Base-by-base conservation (phyloP, 2,888 invertebrate species). In the Meghimatium bilineatum region DNA sequence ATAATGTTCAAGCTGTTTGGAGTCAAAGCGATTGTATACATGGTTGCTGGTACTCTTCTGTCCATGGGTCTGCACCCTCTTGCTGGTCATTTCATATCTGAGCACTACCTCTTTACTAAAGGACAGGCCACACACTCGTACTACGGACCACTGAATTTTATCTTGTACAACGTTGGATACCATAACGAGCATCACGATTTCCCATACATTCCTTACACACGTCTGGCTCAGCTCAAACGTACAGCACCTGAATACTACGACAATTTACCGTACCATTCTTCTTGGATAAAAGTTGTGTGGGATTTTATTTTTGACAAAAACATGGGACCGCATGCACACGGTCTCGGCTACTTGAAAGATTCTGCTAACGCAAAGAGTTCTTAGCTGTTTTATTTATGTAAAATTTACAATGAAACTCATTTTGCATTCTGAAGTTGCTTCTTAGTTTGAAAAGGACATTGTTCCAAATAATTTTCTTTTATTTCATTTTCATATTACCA, bases 251-350 rank as follows among this genome's bases (percentile, higher is more conserved):
- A 99, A 93, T 99, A 97, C 94, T 99, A 99, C 93, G 97, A 98
- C 87, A 94, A 96, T 89, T 95, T 99, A 84, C 98, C 99, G 0
- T 97, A 97, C 88, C 99, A 99, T 92, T 95, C 96, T 88, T 99
- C 99, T 52, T 99, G 99, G 99, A 95, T 96, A 0, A 95, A 96
- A 23, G 99, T 99, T 0, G 94, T 99, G 0, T 98, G 97, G 91
- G 98, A 99, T 92, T 99, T 99, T 92, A 96, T 99, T 0, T 97
- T 96, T 95, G 98, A 99, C 94, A 97, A 98, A 0, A 96, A 97
- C 26, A 96, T 99, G 85, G 99, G 99, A 0, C 99, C 99, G 0
- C 99, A 98, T 92, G 98, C 99, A 0, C 95, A 99, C 79, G 96
- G 93, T 2, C 90, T 93, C 26, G 93, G 92, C 0, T 93, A 92